Conservation (phyloP, 92 coral and sea anemone genomes). For the Bergia puertoricense region DNA sequence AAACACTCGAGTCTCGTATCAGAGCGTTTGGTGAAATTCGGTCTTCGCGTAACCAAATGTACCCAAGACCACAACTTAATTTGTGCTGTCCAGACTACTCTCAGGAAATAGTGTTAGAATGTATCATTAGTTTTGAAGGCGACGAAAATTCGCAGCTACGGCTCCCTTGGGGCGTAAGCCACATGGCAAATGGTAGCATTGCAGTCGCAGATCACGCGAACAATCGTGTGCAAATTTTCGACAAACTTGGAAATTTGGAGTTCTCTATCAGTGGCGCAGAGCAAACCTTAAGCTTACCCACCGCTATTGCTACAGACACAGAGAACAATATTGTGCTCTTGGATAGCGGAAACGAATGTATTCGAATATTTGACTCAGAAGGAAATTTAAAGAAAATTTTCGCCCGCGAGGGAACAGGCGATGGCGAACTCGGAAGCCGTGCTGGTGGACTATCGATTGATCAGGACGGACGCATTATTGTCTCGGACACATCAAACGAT, state of each 20-base stretch:
- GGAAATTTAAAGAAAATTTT: slow-evolving; percentile 50
- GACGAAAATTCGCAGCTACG: slow-evolving; percentile 38
- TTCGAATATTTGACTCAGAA: slow-evolving; percentile 46
- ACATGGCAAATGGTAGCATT: slow-evolving; percentile 45
- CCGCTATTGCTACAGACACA: slow-evolving; percentile 50
- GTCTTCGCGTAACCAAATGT: not conserved
- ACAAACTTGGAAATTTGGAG: slow-evolving; percentile 3
- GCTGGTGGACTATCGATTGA: slow-evolving; percentile 73
- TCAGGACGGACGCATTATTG: slow-evolving; percentile 56
- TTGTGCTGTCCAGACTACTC: slow-evolving; percentile 46
- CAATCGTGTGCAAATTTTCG: slow-evolving; percentile 58
- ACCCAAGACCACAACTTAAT: not conserved
- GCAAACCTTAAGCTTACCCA: slow-evolving; percentile 50
- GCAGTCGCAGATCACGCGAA: slow-evolving; percentile 70
- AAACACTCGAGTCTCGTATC: slow-evolving; percentile 17
- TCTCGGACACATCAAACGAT: slow-evolving; percentile 57
- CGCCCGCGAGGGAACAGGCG: slow-evolving; percentile 26
- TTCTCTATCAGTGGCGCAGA: slow-evolving; percentile 3
- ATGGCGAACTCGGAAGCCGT: slow-evolving; percentile 52
- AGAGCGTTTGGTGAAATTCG: slow-evolving; percentile 37
- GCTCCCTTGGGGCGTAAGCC: slow-evolving; percentile 75
- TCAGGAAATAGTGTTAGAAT: not conserved
- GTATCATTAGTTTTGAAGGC: slow-evolving; percentile 43
- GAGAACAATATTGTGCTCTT: slow-evolving; percentile 55
- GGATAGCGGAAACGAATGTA: slow-evolving; percentile 48